Conservation (phyloP, 2,113 vertebrate genomes). For the Ageneiosus marmoratus region DNA sequence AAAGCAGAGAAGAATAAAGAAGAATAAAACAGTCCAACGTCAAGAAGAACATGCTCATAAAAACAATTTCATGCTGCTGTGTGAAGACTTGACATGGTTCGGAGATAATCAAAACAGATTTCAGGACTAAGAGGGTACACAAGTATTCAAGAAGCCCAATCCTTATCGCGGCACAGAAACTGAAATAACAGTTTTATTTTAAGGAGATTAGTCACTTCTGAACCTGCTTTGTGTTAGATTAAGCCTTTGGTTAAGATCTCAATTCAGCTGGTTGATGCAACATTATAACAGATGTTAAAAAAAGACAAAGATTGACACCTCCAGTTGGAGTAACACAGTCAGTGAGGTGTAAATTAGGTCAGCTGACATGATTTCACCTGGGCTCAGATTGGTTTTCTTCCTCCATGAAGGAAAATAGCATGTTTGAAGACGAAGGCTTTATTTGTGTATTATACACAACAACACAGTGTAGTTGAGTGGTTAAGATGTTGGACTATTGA, state of each 20-base stretch:
- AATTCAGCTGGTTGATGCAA: neutral
- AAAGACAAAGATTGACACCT: neutral
- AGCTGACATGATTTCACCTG: neutral
- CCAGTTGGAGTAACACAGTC: neutral
- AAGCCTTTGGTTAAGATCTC: neutral
- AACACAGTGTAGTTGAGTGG: no score
- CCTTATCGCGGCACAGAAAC: neutral
- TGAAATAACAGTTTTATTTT: neutral
- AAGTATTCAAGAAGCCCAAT: neutral
- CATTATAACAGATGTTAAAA: neutral
- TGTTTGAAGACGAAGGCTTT: neutral
- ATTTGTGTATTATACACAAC: no score
- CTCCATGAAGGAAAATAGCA: neutral
- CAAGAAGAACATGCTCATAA: neutral
- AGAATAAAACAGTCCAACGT: conserved; percentile 6
- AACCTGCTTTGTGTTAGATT: conserved; percentile 4
- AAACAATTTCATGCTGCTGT: neutral
- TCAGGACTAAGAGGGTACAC: neutral
- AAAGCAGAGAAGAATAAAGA: neutral
- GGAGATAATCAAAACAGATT: conserved; percentile 11
- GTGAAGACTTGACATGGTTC: conserved; percentile 1
- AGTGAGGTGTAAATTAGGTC: neutral
- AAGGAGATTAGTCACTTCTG: neutral
- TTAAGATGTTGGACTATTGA: no score
- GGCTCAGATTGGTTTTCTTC: neutral